These are phyloP conservation scores for Bemisia tabaci DNA, from an alignment of 1,140 invertebrate genomes.

Conservation along the genomic window DNA sequence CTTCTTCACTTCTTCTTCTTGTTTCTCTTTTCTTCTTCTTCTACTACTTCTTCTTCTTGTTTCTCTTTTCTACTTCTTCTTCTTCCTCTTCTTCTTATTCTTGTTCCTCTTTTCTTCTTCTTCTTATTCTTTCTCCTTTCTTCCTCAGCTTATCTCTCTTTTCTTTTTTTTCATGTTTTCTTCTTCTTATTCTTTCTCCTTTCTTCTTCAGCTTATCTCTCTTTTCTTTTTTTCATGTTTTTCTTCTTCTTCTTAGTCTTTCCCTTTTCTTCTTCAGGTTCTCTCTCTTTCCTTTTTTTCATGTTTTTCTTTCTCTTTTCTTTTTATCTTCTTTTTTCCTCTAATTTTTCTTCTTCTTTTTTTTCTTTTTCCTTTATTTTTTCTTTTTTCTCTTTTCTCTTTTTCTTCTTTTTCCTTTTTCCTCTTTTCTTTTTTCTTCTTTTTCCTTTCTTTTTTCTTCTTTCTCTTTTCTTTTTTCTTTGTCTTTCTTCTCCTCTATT, in stretches of 20 bases:
- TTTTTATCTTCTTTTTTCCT: too few relatives aligned
- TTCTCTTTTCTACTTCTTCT: neutral
- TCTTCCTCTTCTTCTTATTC: neutral
- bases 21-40: neutral
- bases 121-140: neutral
- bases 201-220: too few relatives aligned
- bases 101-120: neutral
- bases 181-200: too few relatives aligned
- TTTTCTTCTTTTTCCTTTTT: neutral
- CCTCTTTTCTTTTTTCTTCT: neutral
- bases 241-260: neutral
- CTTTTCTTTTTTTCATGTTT: neutral
- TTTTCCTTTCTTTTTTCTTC: neutral
- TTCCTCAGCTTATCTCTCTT: too few relatives aligned
- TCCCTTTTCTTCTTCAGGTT: neutral
- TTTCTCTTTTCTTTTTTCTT: neutral
- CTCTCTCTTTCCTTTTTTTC: neutral
- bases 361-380: neutral
- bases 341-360: neutral
- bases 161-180: neutral
- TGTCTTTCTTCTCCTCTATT: neutral
- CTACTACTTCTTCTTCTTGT: too few relatives aligned
- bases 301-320: too few relatives aligned
- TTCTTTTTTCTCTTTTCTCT: neutral
- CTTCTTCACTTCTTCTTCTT: neutral